Conservation (phyloP, 2,113 vertebrate genomes). For the Rhynchomys soricoides region DNA sequence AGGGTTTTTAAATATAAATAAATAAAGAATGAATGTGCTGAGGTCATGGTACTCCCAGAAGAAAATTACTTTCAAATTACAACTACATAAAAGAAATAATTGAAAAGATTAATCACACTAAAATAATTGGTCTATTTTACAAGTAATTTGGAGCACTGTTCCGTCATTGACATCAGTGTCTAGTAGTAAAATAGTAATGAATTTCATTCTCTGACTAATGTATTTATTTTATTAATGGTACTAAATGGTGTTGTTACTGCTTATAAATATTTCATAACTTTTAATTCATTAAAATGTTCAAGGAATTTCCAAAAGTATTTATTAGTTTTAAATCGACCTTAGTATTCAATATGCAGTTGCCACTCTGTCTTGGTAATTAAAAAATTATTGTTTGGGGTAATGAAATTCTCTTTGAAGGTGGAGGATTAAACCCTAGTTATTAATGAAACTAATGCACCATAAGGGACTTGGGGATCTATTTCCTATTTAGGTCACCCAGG, state of each 20-base stretch:
- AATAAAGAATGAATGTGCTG: constrained; percentile 50
- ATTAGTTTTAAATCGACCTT: constrained; percentile 83
- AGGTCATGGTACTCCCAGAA: constrained; percentile 73
- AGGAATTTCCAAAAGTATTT: constrained; percentile 84
- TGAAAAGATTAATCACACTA: constrained; percentile 83
- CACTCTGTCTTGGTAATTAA: constrained; percentile 70
- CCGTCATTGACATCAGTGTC: constrained; percentile 85
- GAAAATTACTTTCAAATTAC: constrained; percentile 80
- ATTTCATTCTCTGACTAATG: constrained; percentile 85
- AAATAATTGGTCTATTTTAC: constrained; percentile 84
- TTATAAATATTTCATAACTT: constrained; percentile 85
- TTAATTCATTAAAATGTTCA: constrained; percentile 86
- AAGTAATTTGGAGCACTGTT: constrained; percentile 85
- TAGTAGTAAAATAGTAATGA: constrained; percentile 85
- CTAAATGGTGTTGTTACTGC: constrained; percentile 84
- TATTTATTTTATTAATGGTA: constrained; percentile 88
- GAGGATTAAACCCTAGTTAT: constrained; percentile 74
- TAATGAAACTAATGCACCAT: constrained; percentile 12
- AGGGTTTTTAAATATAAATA: constrained; percentile 71
- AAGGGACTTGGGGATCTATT: background rate
- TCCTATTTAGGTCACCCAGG: background rate
- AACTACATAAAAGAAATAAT: constrained; percentile 82
- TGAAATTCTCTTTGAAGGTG: constrained; percentile 63
- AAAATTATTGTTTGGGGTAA: constrained; percentile 78
- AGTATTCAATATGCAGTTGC: constrained; percentile 72